Conservation (phyloP, 2,797 vertebrate genomes). For the Pyrrhura leucotis region DNA sequence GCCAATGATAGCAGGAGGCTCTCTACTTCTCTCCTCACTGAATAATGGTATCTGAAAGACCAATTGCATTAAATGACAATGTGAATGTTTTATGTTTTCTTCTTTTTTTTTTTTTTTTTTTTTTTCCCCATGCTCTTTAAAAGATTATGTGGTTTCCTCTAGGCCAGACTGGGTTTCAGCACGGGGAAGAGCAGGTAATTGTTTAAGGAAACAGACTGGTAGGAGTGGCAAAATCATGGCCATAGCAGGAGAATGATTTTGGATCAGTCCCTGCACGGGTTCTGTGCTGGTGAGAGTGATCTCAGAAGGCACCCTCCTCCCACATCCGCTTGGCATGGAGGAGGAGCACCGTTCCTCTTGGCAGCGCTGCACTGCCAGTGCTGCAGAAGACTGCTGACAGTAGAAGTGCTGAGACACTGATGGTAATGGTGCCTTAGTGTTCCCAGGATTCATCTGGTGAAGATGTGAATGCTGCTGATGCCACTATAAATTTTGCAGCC, state of each 20-base stretch:
- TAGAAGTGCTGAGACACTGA: not conserved
- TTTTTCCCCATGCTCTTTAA: not conserved
- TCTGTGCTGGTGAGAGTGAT: not conserved
- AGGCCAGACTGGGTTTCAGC: not conserved
- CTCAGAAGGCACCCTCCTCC: not conserved
- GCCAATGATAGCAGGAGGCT: slow-evolving; percentile 59
- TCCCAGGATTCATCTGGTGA: not conserved
- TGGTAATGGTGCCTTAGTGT: not conserved
- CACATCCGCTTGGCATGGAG: not conserved
- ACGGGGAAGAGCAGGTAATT: not conserved
- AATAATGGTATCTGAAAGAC: slow-evolving; percentile 34
- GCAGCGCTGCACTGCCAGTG: fast-evolving
- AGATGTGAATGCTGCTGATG: not conserved
- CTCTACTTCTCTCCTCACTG: not conserved
- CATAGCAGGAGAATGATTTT: not conserved
- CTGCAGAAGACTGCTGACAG: not conserved
- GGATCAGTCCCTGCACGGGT: fast-evolving
- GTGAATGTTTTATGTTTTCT: slow-evolving; percentile 8
- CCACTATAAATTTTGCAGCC: not conserved
- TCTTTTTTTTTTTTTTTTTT: not conserved
- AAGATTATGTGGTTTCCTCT: not conserved
- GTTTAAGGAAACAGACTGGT: not conserved
- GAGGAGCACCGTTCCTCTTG: not conserved
- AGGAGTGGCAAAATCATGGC: not conserved
- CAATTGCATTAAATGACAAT: slow-evolving; percentile 42